Conservation (phyloP, 2,797 vertebrate species). For the Melanotaenia pygmaea region DNA sequence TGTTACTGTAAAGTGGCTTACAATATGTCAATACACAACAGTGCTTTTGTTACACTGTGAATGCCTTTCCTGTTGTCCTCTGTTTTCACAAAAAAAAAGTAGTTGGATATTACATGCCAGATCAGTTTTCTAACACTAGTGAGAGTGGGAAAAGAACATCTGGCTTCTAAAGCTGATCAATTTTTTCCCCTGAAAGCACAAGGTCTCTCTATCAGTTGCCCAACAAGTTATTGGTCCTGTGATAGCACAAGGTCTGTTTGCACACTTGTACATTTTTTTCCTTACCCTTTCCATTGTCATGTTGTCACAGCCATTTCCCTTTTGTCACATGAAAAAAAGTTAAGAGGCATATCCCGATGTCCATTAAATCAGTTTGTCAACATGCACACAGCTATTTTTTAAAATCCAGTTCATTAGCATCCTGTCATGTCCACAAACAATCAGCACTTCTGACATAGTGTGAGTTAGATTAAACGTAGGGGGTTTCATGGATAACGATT, state of each 20-base stretch:
- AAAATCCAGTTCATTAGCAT: neutral
- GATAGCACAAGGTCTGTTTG: neutral
- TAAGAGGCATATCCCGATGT: neutral
- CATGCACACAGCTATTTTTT: neutral
- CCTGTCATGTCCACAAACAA: neutral
- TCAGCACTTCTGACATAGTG: neutral
- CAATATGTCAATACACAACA: conserved; percentile 49
- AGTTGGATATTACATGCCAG: conserved; percentile 21
- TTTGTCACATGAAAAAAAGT: conserved; percentile 5
- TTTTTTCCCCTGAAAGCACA: conserved; percentile 14
- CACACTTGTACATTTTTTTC: conserved; percentile 5
- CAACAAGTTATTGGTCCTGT: conserved; percentile 4
- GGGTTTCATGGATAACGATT: neutral
- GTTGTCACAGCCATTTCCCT: conserved; percentile 12
- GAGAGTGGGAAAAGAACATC: conserved; percentile 43
- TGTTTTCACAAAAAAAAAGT: conserved; percentile 32
- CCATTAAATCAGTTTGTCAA: neutral
- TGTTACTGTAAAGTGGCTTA: conserved; percentile 55
- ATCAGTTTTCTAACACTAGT: neutral
- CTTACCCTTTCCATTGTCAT: neutral
- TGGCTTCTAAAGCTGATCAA: conserved; percentile 16
- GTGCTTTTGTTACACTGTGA: conserved; percentile 48
- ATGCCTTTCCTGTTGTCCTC: conserved; percentile 25
- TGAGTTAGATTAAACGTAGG: too few relatives aligned
- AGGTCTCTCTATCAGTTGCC: conserved; percentile 38